Evolutionary conservation across 37 sponge, comb jelly and placozoan species (phyloP), one percentile per base, ranked within the genome.

Genomic region (Aplysina aerophoba): DNA sequence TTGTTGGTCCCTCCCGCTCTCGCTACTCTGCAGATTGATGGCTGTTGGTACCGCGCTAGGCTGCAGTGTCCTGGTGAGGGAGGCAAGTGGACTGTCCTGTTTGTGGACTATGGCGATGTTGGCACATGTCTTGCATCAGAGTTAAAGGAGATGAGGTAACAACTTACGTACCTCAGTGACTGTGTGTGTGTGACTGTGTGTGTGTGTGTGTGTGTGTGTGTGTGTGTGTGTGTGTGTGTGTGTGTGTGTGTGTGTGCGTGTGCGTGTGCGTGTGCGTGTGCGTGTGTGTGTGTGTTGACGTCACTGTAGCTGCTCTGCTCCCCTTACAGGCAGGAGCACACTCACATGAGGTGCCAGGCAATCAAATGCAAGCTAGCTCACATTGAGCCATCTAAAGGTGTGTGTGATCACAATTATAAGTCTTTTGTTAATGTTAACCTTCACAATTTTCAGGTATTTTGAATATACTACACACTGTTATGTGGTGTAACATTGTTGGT

Each of bases 61-160:
- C 65, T 89, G 44, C 17, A 34, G 56, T 24, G 33, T 24, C 44
- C 80, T 59, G 37, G 37, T 35, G 57, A 57, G 55, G 54, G 55
- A 12, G 64, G 68, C 4, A 64, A 21, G 4, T 73, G 37, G 40
- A 39, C 68, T 28, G 56, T 89, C 25, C 41, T 84, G 17, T 89
- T 58, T 78, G 79, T 84, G 15, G 89, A 89, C 58, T 89, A 77
- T 79, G 89, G 89, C 5, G 89, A 89, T 71, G 36, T 11, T 68
- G 84, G 66, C 0, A n/a, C 39, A 34, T 78, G 78, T 65, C 33
- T 22, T 20, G 38, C 74, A 3, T n/a, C 24, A 4, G 27, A 28
- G 0, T 57, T 89, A 24, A 89, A 57, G 85, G 59, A 39, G 14
- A 66, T 89, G 80, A 68, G 72, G 88, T 87, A 38, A 57, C 74